phyloP scores from a whole-genome alignment of 2,113 vertebrate genomes.

The Clarias macrocephalus region DNA sequence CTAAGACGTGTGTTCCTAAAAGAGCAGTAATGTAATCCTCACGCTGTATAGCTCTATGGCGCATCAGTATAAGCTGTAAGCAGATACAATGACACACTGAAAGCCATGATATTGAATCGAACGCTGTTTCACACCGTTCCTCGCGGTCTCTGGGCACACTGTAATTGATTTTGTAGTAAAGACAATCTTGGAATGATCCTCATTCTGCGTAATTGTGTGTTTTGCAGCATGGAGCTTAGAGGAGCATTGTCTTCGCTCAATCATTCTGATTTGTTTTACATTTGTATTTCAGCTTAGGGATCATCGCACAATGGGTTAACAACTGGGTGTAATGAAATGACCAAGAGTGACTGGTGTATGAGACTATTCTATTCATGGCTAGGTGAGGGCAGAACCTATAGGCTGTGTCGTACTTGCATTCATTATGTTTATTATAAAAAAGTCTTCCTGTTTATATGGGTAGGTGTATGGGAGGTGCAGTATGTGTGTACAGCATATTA shows the following conservation, averaged over 20 bases:
- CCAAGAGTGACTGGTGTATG: not conserved
- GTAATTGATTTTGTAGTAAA: conserved; percentile 10
- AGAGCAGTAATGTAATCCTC: not conserved
- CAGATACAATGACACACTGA: not conserved
- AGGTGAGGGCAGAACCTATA: not conserved
- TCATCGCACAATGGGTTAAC: conserved; percentile 13
- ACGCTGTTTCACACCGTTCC: not conserved
- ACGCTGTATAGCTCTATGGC: too few species aligned
- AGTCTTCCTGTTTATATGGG: not conserved
- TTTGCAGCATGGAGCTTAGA: not conserved
- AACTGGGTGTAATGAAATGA: not conserved
- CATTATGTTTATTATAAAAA: not conserved
- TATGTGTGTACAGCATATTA: too few species aligned
- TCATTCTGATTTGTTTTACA: conserved; percentile 22
- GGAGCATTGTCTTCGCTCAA: not conserved
- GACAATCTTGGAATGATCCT: not conserved
- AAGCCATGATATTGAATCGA: not conserved
- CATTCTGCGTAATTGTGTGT: conserved; percentile 15
- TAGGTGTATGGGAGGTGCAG: too few species aligned
- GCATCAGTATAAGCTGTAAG: not conserved
- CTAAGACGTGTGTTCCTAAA: not conserved
- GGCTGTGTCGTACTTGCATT: not conserved
- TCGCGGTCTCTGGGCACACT: not conserved
- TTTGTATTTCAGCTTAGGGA: conserved; percentile 2
- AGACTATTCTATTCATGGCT: not conserved